A percentile compares a stretch with the other conserved stretches of the same genome.
Conservation (phyloP, 2,113 vertebrate genomes). For the Chelonoidis abingdonii region DNA sequence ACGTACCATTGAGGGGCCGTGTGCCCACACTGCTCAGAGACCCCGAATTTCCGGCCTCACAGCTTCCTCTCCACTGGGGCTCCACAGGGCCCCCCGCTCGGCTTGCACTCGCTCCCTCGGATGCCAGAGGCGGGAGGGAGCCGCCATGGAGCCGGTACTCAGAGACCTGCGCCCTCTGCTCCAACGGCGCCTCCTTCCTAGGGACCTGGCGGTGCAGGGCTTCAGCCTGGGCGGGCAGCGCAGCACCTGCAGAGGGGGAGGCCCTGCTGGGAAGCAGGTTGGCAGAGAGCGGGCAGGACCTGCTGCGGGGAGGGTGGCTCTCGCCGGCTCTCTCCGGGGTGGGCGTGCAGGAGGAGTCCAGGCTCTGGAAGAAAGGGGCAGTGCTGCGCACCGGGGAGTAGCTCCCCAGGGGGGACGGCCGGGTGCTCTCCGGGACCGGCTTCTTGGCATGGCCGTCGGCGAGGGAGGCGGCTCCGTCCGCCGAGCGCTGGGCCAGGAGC, state of each 20-base stretch:
- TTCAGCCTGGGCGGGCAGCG: constrained; percentile 47
- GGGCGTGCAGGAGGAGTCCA: constrained; percentile 85
- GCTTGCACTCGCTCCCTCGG: constrained; percentile 60
- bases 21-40: constrained; percentile 62
- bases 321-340: constrained; percentile 76
- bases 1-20: constrained; percentile 87
- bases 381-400: constrained; percentile 90
- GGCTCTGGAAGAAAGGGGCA: constrained; percentile 81
- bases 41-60: constrained; percentile 74
- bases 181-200: constrained; percentile 40
- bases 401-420: constrained; percentile 93
- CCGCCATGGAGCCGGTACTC: constrained; percentile 82
- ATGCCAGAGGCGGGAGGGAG: constrained; percentile 69
- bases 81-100: constrained; percentile 77
- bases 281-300: constrained; percentile 75
- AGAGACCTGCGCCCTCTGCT: constrained; percentile 48
- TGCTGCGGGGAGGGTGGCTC: constrained; percentile 75
- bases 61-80: constrained; percentile 64
- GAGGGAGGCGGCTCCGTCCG: constrained; percentile 45
- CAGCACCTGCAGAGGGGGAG: constrained; percentile 56
- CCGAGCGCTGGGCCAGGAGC: constrained; percentile 12
- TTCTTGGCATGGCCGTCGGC: constrained; percentile 38
- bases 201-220: constrained; percentile 27
- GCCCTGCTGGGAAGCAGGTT: constrained; percentile 78
- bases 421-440: constrained; percentile 80